A percentile compares a stretch with the other conserved stretches of the same genome.
Conservation (phyloP, 2,113 vertebrate species). For the Scophthalmus maximus region DNA sequence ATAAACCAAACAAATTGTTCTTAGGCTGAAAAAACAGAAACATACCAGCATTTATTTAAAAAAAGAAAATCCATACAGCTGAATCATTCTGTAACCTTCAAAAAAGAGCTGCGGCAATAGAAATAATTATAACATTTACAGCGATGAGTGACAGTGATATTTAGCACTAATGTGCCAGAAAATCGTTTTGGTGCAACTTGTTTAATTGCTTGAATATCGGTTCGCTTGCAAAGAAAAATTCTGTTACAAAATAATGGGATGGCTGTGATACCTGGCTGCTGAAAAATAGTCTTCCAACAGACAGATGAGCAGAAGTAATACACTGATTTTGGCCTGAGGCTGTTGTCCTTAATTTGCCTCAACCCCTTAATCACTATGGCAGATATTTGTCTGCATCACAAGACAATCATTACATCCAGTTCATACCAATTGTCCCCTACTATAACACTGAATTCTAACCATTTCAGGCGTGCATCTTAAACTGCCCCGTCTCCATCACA, state of each 20-base stretch:
- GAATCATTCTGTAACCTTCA: background rate
- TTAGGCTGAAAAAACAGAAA: background rate
- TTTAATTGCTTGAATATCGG: background rate
- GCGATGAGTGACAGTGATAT: background rate
- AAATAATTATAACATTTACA: too few relatives aligned
- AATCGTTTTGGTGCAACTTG: background rate
- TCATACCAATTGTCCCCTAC: background rate
- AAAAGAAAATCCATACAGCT: too few relatives aligned
- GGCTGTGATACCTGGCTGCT: background rate
- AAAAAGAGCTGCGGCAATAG: background rate
- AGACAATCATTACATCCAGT: background rate
- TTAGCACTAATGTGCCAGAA: background rate
- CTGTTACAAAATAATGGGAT: background rate
- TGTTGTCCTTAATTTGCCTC: conserved; percentile 17
- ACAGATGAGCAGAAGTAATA: background rate
- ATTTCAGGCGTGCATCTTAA: background rate
- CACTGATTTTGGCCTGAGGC: conserved; percentile 8
- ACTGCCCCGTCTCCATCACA: too few relatives aligned
- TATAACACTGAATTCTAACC: background rate
- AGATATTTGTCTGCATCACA: conserved; percentile 8
- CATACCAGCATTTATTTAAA: background rate
- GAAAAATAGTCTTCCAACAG: background rate
- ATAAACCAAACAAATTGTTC: background rate
- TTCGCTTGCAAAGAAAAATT: background rate
- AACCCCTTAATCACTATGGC: background rate